Evolutionary conservation across 2,888 invertebrate genomes (phyloP), one percentile per base, ranked within the genome.

Genomic region (Parelbella ahira): DNA sequence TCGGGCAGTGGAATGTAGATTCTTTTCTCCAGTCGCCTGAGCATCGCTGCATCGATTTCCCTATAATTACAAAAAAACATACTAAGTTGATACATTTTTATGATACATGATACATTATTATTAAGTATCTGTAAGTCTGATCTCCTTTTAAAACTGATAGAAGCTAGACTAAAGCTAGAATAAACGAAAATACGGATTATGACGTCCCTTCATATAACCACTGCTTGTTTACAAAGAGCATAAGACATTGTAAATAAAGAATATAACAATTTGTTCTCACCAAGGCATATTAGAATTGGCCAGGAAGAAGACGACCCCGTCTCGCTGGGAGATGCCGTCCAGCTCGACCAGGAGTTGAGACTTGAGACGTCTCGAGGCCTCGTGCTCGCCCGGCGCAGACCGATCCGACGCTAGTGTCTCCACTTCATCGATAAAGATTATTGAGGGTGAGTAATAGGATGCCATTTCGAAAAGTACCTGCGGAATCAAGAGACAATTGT

Each of bases 221-320:
- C n/a, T n/a, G n/a, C n/a, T n/a, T n/a, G n/a, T n/a, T n/a, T n/a
- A n/a, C n/a, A n/a, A n/a, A n/a, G n/a, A n/a, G n/a, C n/a, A n/a
- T n/a, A n/a, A n/a, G n/a, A n/a, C n/a, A n/a, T n/a, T n/a, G n/a
- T n/a, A n/a, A n/a, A n/a, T n/a, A n/a, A n/a, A n/a, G n/a, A n/a
- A n/a, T n/a, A n/a, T n/a, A n/a, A n/a, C n/a, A n/a, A n/a, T n/a
- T n/a, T n/a, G n/a, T n/a, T n/a, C 58, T 58, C 70, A 94, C 98
- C 97, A 98, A 1, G 98, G 98, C 56, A 94, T 88, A 76, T 98
- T 98, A 1, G 97, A 96, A 45, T 96, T 95, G 7, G 96, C 97
- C 33, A 98, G 87, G 28, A 94, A 84, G 68, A 94, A 94, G 45
- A 93, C 92, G 42, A 89, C 83, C n/a, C 92, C 91, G 13, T 90